Conservation (phyloP, 92 coral and sea anemone genomes). For the Parazoanthus darwini region DNA sequence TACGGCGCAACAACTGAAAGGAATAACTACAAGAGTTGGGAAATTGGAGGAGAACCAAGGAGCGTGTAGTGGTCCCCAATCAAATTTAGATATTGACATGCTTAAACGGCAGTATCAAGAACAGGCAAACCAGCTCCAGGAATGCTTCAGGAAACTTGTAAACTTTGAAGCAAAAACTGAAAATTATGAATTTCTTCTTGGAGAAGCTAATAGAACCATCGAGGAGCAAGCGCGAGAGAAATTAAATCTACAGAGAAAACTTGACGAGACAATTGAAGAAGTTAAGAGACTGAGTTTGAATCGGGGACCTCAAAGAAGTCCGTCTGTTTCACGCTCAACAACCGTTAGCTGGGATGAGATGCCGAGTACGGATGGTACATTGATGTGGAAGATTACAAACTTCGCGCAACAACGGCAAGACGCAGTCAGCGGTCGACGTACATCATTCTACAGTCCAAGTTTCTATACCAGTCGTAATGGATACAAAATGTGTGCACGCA, state of each 20-base stretch:
- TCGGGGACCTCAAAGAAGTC: neutral
- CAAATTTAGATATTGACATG: neutral
- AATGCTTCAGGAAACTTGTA: neutral
- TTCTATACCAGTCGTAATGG: too few relatives aligned
- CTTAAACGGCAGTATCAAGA: conserved; percentile 13
- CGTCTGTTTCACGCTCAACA: neutral
- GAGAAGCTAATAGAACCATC: conserved; percentile 25
- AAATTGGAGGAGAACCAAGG: neutral
- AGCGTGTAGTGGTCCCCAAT: neutral
- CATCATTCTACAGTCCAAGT: neutral
- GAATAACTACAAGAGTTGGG: neutral
- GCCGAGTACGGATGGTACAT: neutral
- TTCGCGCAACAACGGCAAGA: neutral
- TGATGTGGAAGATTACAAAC: conserved; percentile 6
- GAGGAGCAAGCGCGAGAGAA: conserved; percentile 26
- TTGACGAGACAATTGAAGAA: neutral
- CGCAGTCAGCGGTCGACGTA: conserved; percentile 1
- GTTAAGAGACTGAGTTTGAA: neutral
- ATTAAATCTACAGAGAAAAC: neutral
- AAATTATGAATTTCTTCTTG: conserved; percentile 23
- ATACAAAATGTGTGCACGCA: too few relatives aligned
- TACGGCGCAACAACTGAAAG: neutral
- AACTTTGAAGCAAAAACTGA: conserved; percentile 15
- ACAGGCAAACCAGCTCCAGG: conserved; percentile 18
- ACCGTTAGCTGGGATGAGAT: neutral